Percentiles rank a stretch among this genome's conserved stretches.
These are phyloP conservation scores for Macrophya alboannulata DNA, from an alignment of 2,888 invertebrate genomes.

Conservation along the genomic window DNA sequence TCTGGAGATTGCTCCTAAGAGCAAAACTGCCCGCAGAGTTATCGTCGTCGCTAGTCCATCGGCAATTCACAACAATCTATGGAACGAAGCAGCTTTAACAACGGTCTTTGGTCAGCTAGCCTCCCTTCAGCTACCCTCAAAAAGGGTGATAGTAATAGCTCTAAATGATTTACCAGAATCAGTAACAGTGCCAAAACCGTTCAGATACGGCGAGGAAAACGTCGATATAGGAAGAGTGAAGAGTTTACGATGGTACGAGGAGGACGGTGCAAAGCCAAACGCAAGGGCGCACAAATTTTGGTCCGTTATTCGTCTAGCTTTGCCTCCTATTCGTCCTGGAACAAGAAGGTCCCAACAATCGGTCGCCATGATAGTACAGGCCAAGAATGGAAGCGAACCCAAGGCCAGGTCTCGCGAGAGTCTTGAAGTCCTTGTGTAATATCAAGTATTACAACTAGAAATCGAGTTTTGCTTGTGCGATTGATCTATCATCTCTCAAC, in stretches of 20 bases:
- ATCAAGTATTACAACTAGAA: not conserved
- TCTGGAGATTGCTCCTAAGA: slow-evolving; percentile 81
- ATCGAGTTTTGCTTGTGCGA: not conserved
- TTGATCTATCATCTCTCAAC: too few species aligned
- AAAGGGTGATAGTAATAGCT: slow-evolving; percentile 77
- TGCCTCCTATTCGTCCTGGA: slow-evolving; percentile 81
- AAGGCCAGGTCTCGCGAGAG: slow-evolving; percentile 77
- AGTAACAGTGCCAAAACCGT: slow-evolving; percentile 76
- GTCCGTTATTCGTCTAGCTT: slow-evolving; percentile 84
- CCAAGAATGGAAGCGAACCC: slow-evolving; percentile 71
- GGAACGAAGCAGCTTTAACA: slow-evolving; percentile 79
- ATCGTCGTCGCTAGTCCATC: slow-evolving; percentile 80
- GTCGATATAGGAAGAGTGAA: slow-evolving; percentile 69
- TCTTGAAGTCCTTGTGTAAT: slow-evolving; percentile 78
- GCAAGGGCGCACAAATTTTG: slow-evolving; percentile 82
- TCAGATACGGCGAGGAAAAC: slow-evolving; percentile 81
- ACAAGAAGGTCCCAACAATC: slow-evolving; percentile 68
- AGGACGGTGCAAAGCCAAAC: not conserved
- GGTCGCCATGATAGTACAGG: slow-evolving; percentile 77
- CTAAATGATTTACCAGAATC: slow-evolving; percentile 79
- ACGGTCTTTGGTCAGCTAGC: slow-evolving; percentile 80
- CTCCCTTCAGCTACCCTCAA: slow-evolving; percentile 71
- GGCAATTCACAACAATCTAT: slow-evolving; percentile 78
- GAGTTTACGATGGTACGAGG: slow-evolving; percentile 71
- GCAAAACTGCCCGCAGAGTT: slow-evolving; percentile 81